These are phyloP conservation scores for Nyleta sp. DNA, from an alignment of 2,888 invertebrate species.

Conservation along the genomic window DNA sequence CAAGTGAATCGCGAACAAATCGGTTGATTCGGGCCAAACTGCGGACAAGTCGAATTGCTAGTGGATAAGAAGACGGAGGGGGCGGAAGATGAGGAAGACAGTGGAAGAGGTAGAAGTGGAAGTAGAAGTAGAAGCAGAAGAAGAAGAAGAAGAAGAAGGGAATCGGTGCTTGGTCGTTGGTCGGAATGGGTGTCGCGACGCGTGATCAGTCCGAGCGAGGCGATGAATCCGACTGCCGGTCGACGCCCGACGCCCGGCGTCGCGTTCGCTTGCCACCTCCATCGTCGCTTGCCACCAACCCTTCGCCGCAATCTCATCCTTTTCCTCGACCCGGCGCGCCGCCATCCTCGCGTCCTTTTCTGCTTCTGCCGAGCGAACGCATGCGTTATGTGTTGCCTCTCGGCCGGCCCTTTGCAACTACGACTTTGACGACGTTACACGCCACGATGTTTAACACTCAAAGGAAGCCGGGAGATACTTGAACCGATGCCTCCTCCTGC, in stretches of 20 bases:
- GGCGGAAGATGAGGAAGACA: too few species aligned
- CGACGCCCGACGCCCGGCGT: constrained; percentile 77
- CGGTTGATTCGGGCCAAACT: too few species aligned
- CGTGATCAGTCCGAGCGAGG: constrained; percentile 74
- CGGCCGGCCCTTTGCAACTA: constrained; percentile 47
- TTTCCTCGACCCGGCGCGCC: constrained; percentile 66
- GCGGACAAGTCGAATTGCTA: too few species aligned
- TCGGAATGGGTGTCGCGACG: too few species aligned
- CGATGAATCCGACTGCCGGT: constrained; percentile 79
- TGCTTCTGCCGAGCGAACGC: constrained; percentile 63
- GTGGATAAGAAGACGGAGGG: too few species aligned
- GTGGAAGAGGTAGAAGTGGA: too few species aligned
- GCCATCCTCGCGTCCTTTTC: constrained; percentile 68
- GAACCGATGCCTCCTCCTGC: constrained; percentile 35
- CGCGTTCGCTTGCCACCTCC: constrained; percentile 66
- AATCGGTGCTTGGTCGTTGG: too few species aligned
- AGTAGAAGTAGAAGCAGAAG: too few species aligned
- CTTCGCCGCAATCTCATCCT: constrained; percentile 63
- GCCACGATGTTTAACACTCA: constrained; percentile 55
- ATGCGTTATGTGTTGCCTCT: constrained; percentile 62
- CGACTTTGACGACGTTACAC: constrained; percentile 55
- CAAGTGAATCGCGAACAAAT: too few species aligned
- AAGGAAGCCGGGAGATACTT: constrained; percentile 44
- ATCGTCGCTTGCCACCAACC: constrained; percentile 62
- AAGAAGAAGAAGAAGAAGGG: too few species aligned